These are phyloP conservation scores for Leucoraja erinaceus DNA, from an alignment of 2,113 vertebrate species.

Conservation along the genomic window DNA sequence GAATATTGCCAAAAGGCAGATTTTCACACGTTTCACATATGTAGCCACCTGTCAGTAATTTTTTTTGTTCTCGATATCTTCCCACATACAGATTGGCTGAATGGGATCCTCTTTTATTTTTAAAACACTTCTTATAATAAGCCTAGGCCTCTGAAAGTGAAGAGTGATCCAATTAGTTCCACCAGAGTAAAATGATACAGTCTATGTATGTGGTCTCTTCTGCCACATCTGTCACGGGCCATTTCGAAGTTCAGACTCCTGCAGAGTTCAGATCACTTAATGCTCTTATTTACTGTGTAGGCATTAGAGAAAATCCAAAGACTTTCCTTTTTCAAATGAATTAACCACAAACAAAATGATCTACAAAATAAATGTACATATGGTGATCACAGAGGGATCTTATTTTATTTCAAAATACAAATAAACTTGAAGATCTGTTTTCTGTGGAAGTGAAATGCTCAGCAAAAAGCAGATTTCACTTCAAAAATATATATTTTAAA, in stretches of 20 bases:
- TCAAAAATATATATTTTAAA: not conserved
- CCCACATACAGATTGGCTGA: constrained; percentile 40
- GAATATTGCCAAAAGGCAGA: constrained; percentile 39
- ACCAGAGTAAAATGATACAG: constrained; percentile 78
- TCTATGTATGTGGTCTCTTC: constrained; percentile 76
- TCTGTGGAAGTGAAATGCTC: not conserved
- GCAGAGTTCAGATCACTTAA: constrained; percentile 51
- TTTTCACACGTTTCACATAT: constrained; percentile 46
- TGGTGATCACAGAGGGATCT: not conserved
- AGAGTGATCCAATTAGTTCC: constrained; percentile 81
- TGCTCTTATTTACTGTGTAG: constrained; percentile 47
- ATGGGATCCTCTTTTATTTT: constrained; percentile 57
- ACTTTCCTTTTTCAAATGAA: constrained; percentile 40
- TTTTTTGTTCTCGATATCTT: constrained; percentile 48
- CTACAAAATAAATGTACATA: constrained; percentile 32
- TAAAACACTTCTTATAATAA: constrained; percentile 63
- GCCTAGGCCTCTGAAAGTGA: constrained; percentile 64
- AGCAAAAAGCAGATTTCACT: not conserved
- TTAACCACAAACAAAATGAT: constrained; percentile 33
- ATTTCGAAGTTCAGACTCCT: constrained; percentile 56
- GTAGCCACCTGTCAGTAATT: constrained; percentile 60
- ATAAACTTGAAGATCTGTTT: constrained; percentile 13
- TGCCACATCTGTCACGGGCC: constrained; percentile 73
- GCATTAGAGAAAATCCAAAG: constrained; percentile 51
- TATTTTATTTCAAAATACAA: constrained; percentile 2